Evolutionary conservation across 2,888 invertebrate genomes (phyloP), one percentile per base, ranked within the genome.

Genomic region (Malacosoma neustria): DNA sequence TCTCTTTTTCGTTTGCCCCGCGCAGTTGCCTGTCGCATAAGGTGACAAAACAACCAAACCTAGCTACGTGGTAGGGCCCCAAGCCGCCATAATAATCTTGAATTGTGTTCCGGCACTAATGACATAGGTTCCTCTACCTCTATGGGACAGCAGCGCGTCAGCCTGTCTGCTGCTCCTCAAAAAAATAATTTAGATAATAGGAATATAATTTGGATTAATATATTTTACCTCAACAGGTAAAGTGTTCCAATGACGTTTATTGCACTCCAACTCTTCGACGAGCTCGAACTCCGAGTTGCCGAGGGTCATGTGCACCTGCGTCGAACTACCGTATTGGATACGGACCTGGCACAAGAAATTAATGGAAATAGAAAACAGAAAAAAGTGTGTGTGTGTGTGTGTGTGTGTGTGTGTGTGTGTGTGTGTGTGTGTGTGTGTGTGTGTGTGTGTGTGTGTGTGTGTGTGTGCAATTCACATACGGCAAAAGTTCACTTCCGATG

Each of bases 211-310:
- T 15, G 1, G 2, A 1, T 15, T 7, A 2, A 22, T 22, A 7
- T 22, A 2, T n/a, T 35, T 45, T 40, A 85, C 94, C 68, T 90
- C 88, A 30, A 88, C 73, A 0, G 93, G 92, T 45, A 94, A 75
- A 0, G 90, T 90, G 1, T 87, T 88, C 92, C 93, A 92, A 1
- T 89, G 82, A 36, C 86, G 84, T 54, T 91, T 90, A 57, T 91
- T 89, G 38, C 90, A 89, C 51, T 90, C 88, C 35, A 93, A 61
- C 49, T 90, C 89, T 49, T 93, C 93, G 0, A 94, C 90, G 40
- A 94, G 87, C 76, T 92, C 92, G 51, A 90, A 91, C 64, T 92
- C 92, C 1, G 89, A 76, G 57, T 77, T 79, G 11, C 88, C 90
- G 31, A 91, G 76, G 0, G 89, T 89, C 30, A 92, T 71, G 50